phyloP scores from a whole-genome alignment of 2,888 invertebrate species.

The Ophion obscuratus region DNA sequence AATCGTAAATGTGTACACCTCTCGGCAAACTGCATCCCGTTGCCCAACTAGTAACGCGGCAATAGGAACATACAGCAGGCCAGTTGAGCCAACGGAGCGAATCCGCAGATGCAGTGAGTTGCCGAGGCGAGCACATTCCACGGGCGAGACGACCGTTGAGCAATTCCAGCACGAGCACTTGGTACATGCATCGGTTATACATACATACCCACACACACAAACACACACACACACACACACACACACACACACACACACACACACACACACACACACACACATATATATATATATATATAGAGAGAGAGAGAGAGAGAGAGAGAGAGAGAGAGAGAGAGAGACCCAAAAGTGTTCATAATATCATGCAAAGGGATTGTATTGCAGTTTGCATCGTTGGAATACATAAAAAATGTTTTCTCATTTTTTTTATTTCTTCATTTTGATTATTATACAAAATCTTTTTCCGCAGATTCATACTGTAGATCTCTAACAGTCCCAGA shows the following conservation, averaged over 20 bases:
- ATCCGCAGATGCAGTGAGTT: conserved; percentile 66
- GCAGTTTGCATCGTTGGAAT: neutral
- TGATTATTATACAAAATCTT: neutral
- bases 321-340: neutral
- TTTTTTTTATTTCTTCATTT: neutral
- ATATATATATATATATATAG: too few relatives aligned
- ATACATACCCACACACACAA: neutral
- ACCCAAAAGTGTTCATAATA: conserved; percentile 8
- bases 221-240: neutral
- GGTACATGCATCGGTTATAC: conserved; percentile 2
- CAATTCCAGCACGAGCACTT: conserved; percentile 40
- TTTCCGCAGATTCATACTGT: neutral
- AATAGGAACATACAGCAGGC: conserved; percentile 50
- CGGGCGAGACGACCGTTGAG: conserved; percentile 60
- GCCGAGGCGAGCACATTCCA: conserved; percentile 65
- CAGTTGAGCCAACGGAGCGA: conserved; percentile 68
- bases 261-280: too few relatives aligned
- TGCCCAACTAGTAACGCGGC: conserved; percentile 47
- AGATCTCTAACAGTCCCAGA: neutral
- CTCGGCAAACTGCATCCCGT: conserved; percentile 54
- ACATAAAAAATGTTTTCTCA: neutral
- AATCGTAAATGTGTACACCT: conserved; percentile 58
- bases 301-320: neutral
- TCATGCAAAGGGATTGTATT: neutral
- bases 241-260: too few relatives aligned